A percentile compares a stretch with the other conserved stretches of the same genome.
phyloP scores from a whole-genome alignment of 2,113 vertebrate genomes.

The Callithrix jacchus region DNA sequence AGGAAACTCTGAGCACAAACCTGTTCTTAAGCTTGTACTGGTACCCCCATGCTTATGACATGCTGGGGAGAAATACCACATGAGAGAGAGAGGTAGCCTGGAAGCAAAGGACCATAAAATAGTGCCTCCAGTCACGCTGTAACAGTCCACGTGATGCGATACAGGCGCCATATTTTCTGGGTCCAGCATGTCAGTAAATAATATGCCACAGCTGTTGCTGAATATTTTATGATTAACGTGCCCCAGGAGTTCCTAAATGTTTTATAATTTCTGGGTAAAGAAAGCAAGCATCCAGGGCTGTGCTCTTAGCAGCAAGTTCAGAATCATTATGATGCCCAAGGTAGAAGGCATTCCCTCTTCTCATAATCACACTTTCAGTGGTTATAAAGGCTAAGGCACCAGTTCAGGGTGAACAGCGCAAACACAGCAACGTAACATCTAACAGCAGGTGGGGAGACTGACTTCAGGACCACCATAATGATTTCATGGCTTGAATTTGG shows the following conservation, averaged over 20 bases:
- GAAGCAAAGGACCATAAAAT: background rate
- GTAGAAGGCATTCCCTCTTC: background rate
- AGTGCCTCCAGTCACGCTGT: background rate
- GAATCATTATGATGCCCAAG: background rate
- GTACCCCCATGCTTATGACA: background rate
- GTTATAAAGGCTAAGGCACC: background rate
- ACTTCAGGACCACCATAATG: background rate
- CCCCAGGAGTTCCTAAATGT: conserved; percentile 60
- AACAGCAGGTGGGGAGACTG: background rate
- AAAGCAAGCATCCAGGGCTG: background rate
- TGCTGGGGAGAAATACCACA: background rate
- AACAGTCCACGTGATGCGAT: background rate
- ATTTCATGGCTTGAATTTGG: background rate
- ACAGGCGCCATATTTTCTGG: conserved; percentile 28
- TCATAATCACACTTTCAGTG: background rate
- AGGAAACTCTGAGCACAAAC: background rate
- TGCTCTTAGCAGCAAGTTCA: conserved; percentile 39
- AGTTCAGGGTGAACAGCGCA: background rate
- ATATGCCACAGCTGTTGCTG: conserved; percentile 71
- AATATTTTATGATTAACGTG: conserved; percentile 77
- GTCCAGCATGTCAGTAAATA: conserved; percentile 65
- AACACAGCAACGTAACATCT: background rate
- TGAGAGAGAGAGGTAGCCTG: background rate
- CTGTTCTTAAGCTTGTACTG: background rate
- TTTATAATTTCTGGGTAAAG: conserved; percentile 77